Conservation (phyloP, 2,113 vertebrate species). For the Ceyx melanurus region DNA sequence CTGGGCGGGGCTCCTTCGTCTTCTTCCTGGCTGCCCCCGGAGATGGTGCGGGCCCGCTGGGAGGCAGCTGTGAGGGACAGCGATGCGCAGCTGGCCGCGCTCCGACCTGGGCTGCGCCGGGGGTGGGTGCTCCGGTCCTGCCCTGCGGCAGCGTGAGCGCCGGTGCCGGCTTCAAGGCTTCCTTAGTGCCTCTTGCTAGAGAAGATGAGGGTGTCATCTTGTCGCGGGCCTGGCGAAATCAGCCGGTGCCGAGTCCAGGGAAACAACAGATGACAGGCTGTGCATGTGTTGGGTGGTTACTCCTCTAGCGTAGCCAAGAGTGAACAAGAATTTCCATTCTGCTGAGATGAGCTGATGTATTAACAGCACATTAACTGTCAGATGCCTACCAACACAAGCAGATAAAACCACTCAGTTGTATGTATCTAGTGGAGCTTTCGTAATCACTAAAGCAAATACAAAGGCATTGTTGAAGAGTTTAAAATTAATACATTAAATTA, state of each 20-base stretch:
- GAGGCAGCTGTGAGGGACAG: neutral
- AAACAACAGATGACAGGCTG: rapidly evolving
- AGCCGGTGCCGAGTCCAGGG: neutral
- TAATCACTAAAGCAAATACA: neutral
- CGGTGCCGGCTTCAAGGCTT: rapidly evolving
- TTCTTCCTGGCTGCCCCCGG: neutral
- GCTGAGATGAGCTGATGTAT: rapidly evolving
- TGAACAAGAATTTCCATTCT: neutral
- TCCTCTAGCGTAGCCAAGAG: neutral
- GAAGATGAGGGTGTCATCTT: neutral
- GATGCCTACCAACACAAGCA: neutral
- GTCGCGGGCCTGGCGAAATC: neutral
- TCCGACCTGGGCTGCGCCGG: neutral
- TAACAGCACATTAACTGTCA: rapidly evolving
- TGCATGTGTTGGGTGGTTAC: rapidly evolving
- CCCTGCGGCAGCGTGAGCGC: neutral
- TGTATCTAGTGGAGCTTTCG: rapidly evolving
- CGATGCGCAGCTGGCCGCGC: too few relatives aligned
- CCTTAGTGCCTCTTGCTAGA: rapidly evolving
- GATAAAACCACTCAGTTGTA: neutral
- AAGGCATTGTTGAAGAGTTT: neutral
- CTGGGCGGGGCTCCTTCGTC: neutral
- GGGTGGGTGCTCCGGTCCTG: too few relatives aligned
- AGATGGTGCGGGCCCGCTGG: neutral
- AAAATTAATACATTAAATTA: rapidly evolving